Evolutionary conservation across 2,797 vertebrate genomes (phyloP).

Genomic region (Pipistrellus nathusii): DNA sequence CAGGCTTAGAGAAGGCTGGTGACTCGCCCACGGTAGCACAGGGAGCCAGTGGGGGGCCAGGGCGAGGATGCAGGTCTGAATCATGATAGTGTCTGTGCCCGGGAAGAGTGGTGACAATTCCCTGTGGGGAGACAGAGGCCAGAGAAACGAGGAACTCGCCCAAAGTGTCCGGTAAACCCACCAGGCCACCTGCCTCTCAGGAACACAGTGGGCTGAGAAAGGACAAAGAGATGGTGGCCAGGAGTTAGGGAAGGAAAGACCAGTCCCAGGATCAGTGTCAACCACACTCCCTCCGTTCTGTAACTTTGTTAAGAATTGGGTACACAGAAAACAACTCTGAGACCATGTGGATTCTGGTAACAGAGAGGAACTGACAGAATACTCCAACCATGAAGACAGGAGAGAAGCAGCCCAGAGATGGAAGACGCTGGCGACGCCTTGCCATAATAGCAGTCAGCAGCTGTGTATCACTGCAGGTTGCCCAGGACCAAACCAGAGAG

Average conservation of each 20-base stretch:
- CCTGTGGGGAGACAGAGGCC: neutral
- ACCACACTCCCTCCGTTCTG: neutral
- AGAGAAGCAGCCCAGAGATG: too few relatives aligned
- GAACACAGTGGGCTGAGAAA: constrained; percentile 10
- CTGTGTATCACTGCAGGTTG: too few relatives aligned
- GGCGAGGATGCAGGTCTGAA: neutral
- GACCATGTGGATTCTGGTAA: too few relatives aligned
- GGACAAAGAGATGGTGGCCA: neutral
- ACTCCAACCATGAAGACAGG: too few relatives aligned
- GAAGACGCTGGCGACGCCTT: too few relatives aligned
- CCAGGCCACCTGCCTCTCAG: neutral
- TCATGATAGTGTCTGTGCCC: neutral
- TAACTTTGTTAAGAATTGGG: neutral
- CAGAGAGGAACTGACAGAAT: too few relatives aligned
- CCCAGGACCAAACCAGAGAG: too few relatives aligned
- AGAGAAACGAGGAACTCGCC: neutral
- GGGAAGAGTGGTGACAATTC: constrained; percentile 45
- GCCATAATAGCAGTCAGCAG: too few relatives aligned
- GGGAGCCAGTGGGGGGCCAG: neutral
- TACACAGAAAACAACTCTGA: neutral
- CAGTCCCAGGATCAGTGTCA: neutral
- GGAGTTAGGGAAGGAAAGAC: neutral
- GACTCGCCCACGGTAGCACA: neutral
- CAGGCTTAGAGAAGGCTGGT: neutral
- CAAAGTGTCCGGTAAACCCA: neutral